phyloP scores from a whole-genome alignment of 1,140 invertebrate genomes.

The Aleiodes sp. region DNA sequence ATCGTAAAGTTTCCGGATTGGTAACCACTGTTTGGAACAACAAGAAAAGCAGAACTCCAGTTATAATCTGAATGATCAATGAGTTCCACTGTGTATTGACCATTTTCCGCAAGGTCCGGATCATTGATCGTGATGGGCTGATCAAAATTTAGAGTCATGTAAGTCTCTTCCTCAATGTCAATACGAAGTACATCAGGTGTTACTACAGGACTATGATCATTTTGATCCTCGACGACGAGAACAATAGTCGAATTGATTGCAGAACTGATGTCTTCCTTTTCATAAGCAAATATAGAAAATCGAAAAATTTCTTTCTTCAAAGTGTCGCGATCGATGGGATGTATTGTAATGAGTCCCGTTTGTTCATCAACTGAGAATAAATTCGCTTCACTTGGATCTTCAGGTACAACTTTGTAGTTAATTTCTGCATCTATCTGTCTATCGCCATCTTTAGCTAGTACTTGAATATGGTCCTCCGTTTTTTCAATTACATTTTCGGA shows the following conservation, averaged over 20 bases:
- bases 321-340: constrained; percentile 66
- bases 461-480: constrained; percentile 54
- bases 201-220: constrained; percentile 66
- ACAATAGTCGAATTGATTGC: constrained; percentile 54
- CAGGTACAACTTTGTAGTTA: constrained; percentile 56
- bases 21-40: constrained; percentile 68
- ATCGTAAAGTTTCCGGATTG: constrained; percentile 66
- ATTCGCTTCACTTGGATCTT: constrained; percentile 40
- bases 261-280: constrained; percentile 59
- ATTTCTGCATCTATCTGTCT: constrained; percentile 65
- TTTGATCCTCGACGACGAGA: constrained; percentile 68
- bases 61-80: constrained; percentile 41
- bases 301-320: constrained; percentile 65
- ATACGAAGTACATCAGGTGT: constrained; percentile 50
- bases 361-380: constrained; percentile 51
- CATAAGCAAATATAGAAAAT: constrained; percentile 66
- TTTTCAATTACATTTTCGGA: constrained; percentile 67
- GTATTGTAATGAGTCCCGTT: constrained; percentile 61
- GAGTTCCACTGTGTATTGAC: constrained; percentile 64
- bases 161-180: constrained; percentile 61
- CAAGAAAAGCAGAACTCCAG: constrained; percentile 61
- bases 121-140: constrained; percentile 64
- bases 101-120: constrained; percentile 68
- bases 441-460: constrained; percentile 69
- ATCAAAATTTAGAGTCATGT: constrained; percentile 59